Conservation (phyloP, 2,797 vertebrate species). For the Thaleichthys pacificus region DNA sequence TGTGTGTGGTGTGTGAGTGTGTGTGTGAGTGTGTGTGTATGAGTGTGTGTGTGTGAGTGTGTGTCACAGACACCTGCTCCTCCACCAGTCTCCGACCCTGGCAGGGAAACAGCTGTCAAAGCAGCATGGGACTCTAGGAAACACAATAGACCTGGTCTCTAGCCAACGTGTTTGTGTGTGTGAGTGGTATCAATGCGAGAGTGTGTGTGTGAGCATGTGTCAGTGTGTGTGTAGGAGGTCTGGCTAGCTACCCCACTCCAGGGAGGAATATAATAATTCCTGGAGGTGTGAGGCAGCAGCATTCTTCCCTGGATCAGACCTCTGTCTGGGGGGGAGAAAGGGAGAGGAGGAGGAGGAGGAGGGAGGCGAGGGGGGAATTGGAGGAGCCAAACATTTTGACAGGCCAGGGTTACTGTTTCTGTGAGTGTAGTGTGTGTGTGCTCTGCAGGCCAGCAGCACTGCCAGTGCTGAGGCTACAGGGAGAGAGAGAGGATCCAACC, state of each 20-base stretch:
- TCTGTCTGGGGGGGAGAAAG: conserved; percentile 6
- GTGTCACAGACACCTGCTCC: too few species aligned
- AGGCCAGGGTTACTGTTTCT: conserved; percentile 15
- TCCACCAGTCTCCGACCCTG: neutral
- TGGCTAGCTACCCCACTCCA: conserved; percentile 22
- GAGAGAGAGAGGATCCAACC: neutral
- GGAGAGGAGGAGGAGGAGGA: conserved; percentile 2
- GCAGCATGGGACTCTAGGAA: neutral
- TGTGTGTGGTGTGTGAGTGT: too few species aligned
- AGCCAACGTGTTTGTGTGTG: too few species aligned
- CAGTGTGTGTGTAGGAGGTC: conserved; percentile 1
- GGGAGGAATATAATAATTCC: conserved; percentile 41
- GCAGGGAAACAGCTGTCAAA: neutral
- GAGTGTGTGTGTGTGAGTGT: neutral
- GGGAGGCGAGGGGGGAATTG: neutral
- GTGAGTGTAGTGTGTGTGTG: conserved; percentile 53
- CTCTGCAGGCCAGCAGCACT: neutral
- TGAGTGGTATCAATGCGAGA: too few species aligned
- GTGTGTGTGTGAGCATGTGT: neutral
- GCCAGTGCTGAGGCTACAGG: neutral
- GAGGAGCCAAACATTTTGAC: conserved; percentile 20
- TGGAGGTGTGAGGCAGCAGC: conserved; percentile 36
- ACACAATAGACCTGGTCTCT: neutral
- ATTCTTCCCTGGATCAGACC: conserved; percentile 55
- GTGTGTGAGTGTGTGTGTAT: too few species aligned